Percentiles rank a stretch among this genome's conserved stretches.
Evolutionary conservation across 2,797 vertebrate genomes (phyloP).

Genomic region (Falco novaeseelandiae): DNA sequence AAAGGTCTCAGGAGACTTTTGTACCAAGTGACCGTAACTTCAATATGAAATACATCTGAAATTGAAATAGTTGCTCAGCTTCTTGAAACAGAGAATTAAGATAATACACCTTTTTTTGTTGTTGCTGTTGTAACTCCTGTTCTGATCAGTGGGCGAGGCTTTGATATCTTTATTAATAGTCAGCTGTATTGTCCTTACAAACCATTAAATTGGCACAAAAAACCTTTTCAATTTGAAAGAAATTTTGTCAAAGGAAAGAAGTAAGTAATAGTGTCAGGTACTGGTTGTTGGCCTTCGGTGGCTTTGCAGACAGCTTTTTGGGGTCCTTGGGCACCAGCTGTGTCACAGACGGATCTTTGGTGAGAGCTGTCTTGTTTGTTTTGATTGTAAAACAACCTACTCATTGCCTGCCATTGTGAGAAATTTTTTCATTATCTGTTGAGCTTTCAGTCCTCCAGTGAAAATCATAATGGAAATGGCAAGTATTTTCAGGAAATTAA

Average conservation of each 20-base stretch:
- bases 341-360: background rate
- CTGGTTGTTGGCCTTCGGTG: background rate
- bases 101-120: background rate
- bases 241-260: background rate
- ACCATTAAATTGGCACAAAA: background rate
- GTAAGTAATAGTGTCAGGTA: background rate
- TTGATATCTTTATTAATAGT: background rate
- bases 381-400: background rate
- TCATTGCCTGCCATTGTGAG: background rate
- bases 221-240: background rate
- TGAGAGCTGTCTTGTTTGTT: background rate
- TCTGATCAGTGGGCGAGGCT: background rate
- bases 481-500: background rate
- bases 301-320: background rate
- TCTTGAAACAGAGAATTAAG: background rate
- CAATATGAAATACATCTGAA: background rate
- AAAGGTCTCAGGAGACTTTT: background rate
- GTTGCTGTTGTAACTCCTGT: background rate
- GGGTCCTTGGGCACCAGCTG: background rate
- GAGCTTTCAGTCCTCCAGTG: background rate
- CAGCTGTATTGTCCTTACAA: background rate
- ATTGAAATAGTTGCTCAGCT: background rate
- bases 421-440: background rate
- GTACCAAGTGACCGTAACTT: background rate
- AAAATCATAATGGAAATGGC: background rate